Percentiles rank a stretch among this genome's conserved stretches.
Evolutionary conservation across 2,113 vertebrate genomes (phyloP).

Genomic region (Pseudorectes ferrugineus): DNA sequence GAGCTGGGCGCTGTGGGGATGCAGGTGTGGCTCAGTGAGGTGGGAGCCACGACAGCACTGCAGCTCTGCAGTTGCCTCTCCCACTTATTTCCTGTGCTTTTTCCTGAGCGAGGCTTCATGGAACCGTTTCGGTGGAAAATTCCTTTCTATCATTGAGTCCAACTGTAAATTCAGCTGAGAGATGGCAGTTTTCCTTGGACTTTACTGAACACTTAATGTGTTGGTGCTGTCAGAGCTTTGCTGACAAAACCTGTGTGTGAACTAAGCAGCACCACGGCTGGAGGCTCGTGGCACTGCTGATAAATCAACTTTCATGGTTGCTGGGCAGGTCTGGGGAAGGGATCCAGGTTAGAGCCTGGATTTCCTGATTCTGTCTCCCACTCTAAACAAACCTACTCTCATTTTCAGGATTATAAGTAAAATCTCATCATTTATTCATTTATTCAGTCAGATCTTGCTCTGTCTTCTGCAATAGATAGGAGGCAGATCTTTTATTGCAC

Average conservation of each 20-base stretch:
- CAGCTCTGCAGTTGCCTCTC: not conserved
- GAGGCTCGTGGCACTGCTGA: not conserved
- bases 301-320: not conserved
- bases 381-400: not conserved
- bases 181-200: not conserved
- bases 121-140: not conserved
- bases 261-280: not conserved
- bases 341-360: not conserved
- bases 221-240: not conserved
- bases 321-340: not conserved
- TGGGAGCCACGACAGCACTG: constrained; percentile 21
- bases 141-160: not conserved
- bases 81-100: not conserved
- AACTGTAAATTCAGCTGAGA: not conserved
- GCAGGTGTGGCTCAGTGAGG: not conserved
- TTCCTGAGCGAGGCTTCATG: not conserved
- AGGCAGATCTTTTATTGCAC: not conserved
- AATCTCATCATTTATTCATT: not conserved
- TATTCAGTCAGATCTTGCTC: not conserved
- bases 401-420: not conserved
- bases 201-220: not conserved
- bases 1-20: not conserved
- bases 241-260: not conserved
- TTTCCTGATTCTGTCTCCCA: not conserved
- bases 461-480: not conserved